Conservation (phyloP, 2,113 vertebrate genomes). For the Dolichallabes microphthalmus region DNA sequence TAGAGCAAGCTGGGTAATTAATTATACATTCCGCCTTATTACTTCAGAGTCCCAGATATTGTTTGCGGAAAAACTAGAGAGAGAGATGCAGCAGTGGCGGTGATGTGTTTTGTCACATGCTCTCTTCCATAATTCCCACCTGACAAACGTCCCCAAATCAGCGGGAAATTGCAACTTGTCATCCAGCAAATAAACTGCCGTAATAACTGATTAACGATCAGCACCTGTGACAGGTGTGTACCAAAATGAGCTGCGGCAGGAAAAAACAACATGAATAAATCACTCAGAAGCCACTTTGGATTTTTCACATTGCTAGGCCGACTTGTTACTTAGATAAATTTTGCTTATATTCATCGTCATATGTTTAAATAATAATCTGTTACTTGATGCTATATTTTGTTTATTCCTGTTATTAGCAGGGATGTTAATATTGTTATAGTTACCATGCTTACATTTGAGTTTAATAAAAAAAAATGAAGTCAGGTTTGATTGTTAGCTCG, state of each 20-base stretch:
- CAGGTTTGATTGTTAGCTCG: not conserved
- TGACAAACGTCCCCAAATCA: conserved; percentile 97
- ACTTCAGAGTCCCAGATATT: conserved; percentile 95
- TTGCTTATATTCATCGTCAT: not conserved
- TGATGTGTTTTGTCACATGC: conserved; percentile 99
- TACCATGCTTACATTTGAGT: not conserved
- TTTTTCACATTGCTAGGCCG: not conserved
- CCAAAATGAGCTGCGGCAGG: conserved; percentile 67
- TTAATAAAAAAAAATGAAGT: not conserved
- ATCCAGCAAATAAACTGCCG: conserved; percentile 95
- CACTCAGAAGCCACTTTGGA: conserved; percentile 68
- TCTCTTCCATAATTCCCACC: conserved; percentile 98
- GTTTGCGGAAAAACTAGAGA: conserved; percentile 86
- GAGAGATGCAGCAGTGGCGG: conserved; percentile 62
- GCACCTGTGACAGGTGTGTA: conserved; percentile 97
- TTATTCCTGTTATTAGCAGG: not conserved
- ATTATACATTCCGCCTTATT: conserved; percentile 99
- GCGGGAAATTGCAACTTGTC: conserved; percentile 99
- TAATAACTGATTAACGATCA: conserved; percentile 99
- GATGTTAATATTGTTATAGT: not conserved
- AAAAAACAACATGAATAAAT: conserved; percentile 59
- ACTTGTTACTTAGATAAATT: not conserved
- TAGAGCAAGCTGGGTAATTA: conserved; percentile 99
- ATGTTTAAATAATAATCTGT: not conserved
- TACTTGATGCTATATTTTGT: not conserved